Evolutionary conservation across 2,113 vertebrate species (phyloP).

Genomic region (Tursiops truncatus): DNA sequence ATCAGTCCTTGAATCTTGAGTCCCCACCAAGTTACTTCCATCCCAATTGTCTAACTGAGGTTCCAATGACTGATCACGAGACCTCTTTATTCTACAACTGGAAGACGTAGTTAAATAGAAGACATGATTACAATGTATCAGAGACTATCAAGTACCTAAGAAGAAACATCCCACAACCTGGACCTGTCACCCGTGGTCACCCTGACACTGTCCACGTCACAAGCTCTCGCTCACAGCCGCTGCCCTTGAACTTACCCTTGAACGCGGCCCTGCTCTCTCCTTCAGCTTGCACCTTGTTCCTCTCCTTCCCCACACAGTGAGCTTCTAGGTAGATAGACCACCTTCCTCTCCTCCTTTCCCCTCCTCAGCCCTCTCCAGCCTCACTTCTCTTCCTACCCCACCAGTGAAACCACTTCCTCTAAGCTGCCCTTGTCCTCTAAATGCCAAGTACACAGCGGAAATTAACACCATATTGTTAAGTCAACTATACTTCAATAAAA

Average conservation of each 20-base stretch:
- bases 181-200: rapidly evolving
- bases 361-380: not conserved
- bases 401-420: too few relatives aligned
- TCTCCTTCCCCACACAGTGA: not conserved
- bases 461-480: not conserved
- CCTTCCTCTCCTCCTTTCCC: not conserved
- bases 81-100: not conserved
- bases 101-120: not conserved
- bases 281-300: not conserved
- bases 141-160: not conserved
- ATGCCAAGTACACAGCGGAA: not conserved
- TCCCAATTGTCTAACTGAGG: not conserved
- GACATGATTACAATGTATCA: not conserved
- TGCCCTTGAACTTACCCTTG: not conserved
- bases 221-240: not conserved
- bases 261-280: rapidly evolving
- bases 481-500: not conserved
- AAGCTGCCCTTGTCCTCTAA: not conserved
- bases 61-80: not conserved
- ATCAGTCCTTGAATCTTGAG: not conserved
- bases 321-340: not conserved
- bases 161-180: not conserved
- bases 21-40: not conserved
- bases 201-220: rapidly evolving
- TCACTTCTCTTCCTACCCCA: rapidly evolving